Base-by-base conservation (phyloP, 1,140 invertebrate genomes). In the Caenorhabditis remanei region DNA sequence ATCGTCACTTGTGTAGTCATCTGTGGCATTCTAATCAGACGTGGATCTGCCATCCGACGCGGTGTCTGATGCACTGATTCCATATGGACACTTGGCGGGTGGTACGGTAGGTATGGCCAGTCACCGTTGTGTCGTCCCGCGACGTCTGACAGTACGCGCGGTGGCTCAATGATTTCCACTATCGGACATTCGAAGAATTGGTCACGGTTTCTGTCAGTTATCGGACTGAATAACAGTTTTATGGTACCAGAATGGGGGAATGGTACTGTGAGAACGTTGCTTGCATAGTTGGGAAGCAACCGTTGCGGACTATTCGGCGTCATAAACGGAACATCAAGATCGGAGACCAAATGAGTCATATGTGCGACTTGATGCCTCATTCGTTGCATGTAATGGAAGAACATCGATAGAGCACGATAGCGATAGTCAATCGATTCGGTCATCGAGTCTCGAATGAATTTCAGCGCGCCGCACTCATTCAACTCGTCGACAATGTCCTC, bases 61-160 rank as follows among this genome's bases (percentile, higher is more conserved):
- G 71, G 7, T 24, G 43, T 19, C 41, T 50, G 21, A n/a, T 19
- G n/a, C 7, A 50, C 46, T 4, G n/a, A 5, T 53, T 79, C 71
- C 71, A 50, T 24, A 43, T 50, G 46, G 11, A 79, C 71, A 79
- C 71, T 79, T 13, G 71, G 71, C 1, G 71, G 71, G 24, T 79
- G n/a, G n/a, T 53, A 79, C 24, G 71, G 46, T 5, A 79, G 71
- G 53, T 79, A 50, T 21, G 71, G 71, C 13, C n/a, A 71, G 65
- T 43, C 41, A 46, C 71, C 71, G 50, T 63, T n/a, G 11, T 0
- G 4, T 19, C 46, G 13, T 46, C 41, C 21, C 4, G 21, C 43
- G n/a, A 71, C 19, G 53, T 79, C 71, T 9, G 71, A 79, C 7
- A 48, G n/a, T 9, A 50, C 1, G 2, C 71, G 6, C 13, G 71